Evolutionary conservation across 2,113 vertebrate species (phyloP).

Genomic region (Thalassoma bifasciatum): DNA sequence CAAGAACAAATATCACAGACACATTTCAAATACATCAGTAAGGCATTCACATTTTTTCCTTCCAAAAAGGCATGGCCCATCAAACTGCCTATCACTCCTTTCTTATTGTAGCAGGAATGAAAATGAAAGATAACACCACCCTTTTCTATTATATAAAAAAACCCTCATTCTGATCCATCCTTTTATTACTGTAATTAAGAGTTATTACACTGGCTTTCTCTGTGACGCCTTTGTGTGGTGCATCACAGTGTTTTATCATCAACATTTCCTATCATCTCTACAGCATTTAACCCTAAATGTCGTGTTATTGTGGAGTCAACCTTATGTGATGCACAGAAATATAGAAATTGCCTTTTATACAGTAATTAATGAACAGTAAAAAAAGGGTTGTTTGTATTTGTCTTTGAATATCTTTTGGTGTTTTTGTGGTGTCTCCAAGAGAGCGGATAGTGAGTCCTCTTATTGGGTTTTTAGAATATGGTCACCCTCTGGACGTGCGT

Average conservation of each 20-base stretch:
- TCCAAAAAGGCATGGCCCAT: neutral
- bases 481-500: constrained; percentile 34
- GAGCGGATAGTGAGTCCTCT: too few relatives aligned
- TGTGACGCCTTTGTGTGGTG: neutral
- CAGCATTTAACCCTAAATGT: neutral
- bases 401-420: too few relatives aligned
- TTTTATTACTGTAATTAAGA: neutral
- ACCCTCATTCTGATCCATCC: neutral
- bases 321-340: constrained; percentile 20
- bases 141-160: neutral
- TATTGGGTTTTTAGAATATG: too few relatives aligned
- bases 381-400: too few relatives aligned
- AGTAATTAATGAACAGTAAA: too few relatives aligned
- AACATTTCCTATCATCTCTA: neutral
- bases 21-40: constrained; percentile 10
- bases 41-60: neutral
- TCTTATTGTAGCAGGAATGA: too few relatives aligned
- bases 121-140: neutral
- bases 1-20: neutral
- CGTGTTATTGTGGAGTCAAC: constrained; percentile 8
- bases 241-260: neutral
- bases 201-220: constrained; percentile 1
- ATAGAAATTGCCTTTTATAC: too few relatives aligned
- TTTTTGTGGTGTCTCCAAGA: too few relatives aligned
- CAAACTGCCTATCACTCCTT: too few relatives aligned